Conservation (phyloP, 2,888 invertebrate genomes). For the Bugulina stolonifera region DNA sequence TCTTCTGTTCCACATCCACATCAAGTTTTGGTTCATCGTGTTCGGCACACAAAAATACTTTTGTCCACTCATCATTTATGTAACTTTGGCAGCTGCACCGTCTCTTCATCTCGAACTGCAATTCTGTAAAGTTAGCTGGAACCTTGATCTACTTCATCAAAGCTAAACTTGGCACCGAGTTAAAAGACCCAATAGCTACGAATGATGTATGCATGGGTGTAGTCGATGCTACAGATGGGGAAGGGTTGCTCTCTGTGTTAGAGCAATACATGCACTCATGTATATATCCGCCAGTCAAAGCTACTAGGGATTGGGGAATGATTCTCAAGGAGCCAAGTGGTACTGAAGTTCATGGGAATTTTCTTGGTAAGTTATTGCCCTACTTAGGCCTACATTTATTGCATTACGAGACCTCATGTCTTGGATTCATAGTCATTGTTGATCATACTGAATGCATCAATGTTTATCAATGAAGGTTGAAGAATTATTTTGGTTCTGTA, state of each 20-base stretch:
- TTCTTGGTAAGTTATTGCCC: neutral
- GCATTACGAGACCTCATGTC: too few species aligned
- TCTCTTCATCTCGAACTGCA: constrained; percentile 61
- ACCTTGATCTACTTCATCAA: constrained; percentile 68
- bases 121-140: constrained; percentile 59
- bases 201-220: constrained; percentile 15
- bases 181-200: constrained; percentile 54
- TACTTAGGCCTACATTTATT: too few species aligned
- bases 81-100: constrained; percentile 40
- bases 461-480: too few species aligned
- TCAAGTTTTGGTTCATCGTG: too few species aligned
- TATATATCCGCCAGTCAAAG: constrained; percentile 33
- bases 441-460: too few species aligned
- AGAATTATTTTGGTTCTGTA: too few species aligned
- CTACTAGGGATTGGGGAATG: constrained; percentile 12
- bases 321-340: constrained; percentile 24
- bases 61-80: too few species aligned
- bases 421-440: too few species aligned
- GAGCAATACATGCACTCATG: constrained; percentile 19
- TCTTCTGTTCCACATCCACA: too few species aligned
- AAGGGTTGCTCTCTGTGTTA: constrained; percentile 15
- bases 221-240: neutral
- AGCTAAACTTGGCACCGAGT: constrained; percentile 58
- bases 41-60: too few species aligned
- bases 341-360: neutral